These are phyloP conservation scores for Brachypalpus laphriformis DNA, from an alignment of 2,888 invertebrate species.

Conservation along the genomic window DNA sequence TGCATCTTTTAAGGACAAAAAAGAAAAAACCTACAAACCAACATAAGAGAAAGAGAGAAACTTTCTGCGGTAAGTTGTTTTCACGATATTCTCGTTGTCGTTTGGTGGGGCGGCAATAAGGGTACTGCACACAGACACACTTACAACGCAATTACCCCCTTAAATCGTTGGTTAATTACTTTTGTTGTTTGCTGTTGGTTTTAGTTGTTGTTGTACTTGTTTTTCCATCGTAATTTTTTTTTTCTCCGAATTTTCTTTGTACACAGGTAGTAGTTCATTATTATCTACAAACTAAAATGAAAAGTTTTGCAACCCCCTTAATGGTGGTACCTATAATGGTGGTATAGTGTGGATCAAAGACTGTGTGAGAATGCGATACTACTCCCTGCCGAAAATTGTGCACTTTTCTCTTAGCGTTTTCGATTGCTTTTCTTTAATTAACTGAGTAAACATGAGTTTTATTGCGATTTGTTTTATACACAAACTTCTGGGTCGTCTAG, in stretches of 20 bases:
- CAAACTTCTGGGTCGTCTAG: neutral
- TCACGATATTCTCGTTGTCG: constrained; percentile 52
- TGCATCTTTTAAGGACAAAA: constrained; percentile 45
- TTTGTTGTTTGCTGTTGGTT: constrained; percentile 69
- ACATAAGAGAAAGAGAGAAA: constrained; percentile 32
- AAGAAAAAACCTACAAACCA: constrained; percentile 17
- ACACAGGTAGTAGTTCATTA: constrained; percentile 56
- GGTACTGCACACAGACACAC: constrained; percentile 32
- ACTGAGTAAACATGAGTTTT: constrained; percentile 62
- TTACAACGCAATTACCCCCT: constrained; percentile 70
- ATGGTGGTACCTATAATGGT: constrained; percentile 1
- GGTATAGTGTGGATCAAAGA: constrained; percentile 15
- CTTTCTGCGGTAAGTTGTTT: constrained; percentile 70
- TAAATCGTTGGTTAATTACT: constrained; percentile 74
- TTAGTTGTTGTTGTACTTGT: constrained; percentile 31
- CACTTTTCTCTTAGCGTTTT: constrained; percentile 26
- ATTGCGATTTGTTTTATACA: constrained; percentile 36
- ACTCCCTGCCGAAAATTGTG: constrained; percentile 18
- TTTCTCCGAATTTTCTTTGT: constrained; percentile 8
- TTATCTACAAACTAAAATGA: constrained; percentile 65
- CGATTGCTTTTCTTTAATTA: constrained; percentile 68
- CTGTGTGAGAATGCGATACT: constrained; percentile 1
- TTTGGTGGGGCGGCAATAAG: constrained; percentile 22
- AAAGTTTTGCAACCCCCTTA: constrained; percentile 53
- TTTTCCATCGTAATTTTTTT: constrained; percentile 27